Percentiles rank a stretch among this genome's conserved stretches.
phyloP scores from a whole-genome alignment of 2,113 vertebrate species.

The Sander vitreus region DNA sequence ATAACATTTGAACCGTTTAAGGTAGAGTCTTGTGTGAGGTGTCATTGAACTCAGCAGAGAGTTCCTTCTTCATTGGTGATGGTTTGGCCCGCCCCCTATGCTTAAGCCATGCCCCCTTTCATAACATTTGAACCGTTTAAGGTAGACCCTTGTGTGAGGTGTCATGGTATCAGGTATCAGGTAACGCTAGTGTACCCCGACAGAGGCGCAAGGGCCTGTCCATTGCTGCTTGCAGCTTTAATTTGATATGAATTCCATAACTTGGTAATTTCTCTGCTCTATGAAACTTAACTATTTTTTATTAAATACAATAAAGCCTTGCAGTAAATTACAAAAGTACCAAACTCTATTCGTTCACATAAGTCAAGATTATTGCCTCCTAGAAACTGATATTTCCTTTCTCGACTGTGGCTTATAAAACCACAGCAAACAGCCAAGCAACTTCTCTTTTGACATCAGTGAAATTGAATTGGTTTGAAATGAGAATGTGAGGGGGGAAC shows the following conservation, averaged over 20 bases:
- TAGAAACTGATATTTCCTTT: slow-evolving; percentile 15
- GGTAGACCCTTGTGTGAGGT: too few species aligned
- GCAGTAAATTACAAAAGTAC: slow-evolving; percentile 6
- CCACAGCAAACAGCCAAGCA: slow-evolving; percentile 21
- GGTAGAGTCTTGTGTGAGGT: too few species aligned
- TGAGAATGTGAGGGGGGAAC: slow-evolving; percentile 15
- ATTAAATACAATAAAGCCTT: slow-evolving; percentile 10
- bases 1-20: too few species aligned
- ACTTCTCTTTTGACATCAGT: slow-evolving; percentile 13
- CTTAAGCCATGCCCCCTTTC: too few species aligned
- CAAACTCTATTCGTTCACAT: slow-evolving; percentile 8
- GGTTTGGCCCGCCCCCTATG: too few species aligned
- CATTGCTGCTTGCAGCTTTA: too few species aligned
- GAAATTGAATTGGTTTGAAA: slow-evolving; percentile 44
- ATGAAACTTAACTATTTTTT: slow-evolving; percentile 12
- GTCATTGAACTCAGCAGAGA: too few species aligned
- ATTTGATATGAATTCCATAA: neutral
- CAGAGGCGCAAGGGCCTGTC: too few species aligned
- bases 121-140: too few species aligned
- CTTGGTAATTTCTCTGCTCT: neutral
- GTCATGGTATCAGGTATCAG: too few species aligned
- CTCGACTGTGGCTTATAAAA: slow-evolving; percentile 17
- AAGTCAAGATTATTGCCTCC: slow-evolving; percentile 34
- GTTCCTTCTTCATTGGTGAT: too few species aligned
- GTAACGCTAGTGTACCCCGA: too few species aligned